phyloP scores from a whole-genome alignment of 2,113 vertebrate genomes.

The Gallinago jamesoni region DNA sequence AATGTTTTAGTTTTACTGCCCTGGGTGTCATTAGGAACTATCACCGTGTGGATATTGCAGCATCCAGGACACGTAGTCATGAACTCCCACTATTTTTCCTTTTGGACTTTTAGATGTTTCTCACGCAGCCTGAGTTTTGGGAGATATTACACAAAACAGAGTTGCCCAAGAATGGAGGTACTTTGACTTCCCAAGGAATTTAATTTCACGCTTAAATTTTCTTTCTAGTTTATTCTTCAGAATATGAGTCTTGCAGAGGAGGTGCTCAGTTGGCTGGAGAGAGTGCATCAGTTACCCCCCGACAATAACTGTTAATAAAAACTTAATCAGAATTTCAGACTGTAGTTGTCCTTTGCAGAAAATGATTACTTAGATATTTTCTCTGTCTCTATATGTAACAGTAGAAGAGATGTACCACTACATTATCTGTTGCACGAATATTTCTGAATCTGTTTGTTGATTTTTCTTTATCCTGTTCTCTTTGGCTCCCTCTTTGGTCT shows the following conservation, averaged over 20 bases:
- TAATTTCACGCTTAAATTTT: background rate
- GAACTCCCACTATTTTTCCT: background rate
- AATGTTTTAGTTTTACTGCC: background rate
- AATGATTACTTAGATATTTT: background rate
- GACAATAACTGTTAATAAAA: background rate
- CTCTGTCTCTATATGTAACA: background rate
- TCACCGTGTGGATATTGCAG: background rate
- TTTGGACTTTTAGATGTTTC: background rate
- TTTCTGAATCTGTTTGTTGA: background rate
- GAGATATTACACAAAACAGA: background rate
- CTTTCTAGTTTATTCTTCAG: background rate
- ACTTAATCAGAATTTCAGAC: background rate
- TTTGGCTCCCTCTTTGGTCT: background rate
- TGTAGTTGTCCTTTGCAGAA: background rate
- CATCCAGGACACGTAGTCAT: background rate
- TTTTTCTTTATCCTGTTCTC: background rate
- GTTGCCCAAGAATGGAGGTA: background rate
- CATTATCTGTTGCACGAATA: background rate
- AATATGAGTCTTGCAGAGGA: background rate
- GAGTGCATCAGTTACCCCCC: background rate
- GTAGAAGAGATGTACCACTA: background rate
- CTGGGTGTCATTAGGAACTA: background rate
- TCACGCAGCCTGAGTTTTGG: background rate
- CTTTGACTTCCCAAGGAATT: background rate
- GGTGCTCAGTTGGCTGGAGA: background rate